Conservation (phyloP, 2,888 invertebrate genomes). For the Achlya flavicornis region DNA sequence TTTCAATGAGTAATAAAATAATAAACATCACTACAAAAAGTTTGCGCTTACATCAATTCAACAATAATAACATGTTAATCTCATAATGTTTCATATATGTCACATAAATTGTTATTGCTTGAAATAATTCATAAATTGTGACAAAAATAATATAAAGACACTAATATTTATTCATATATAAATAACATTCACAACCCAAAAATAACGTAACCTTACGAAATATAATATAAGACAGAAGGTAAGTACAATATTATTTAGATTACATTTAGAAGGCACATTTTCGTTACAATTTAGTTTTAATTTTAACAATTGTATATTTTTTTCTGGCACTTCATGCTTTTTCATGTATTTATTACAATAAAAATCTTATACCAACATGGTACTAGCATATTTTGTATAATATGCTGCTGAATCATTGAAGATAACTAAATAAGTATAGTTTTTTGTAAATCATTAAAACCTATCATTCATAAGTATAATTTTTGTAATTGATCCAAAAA, state of each 20-base stretch:
- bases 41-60: constrained; percentile 21
- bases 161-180: constrained; percentile 24
- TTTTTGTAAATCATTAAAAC: constrained; percentile 22
- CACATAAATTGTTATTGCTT: constrained; percentile 19
- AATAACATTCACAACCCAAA: constrained; percentile 63
- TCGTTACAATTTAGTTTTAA: constrained; percentile 21
- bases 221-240: neutral
- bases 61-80: constrained; percentile 37
- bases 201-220: constrained; percentile 19
- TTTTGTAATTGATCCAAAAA: constrained; percentile 6
- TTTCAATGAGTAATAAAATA: neutral
- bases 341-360: neutral
- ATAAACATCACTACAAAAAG: constrained; percentile 17
- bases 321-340: neutral
- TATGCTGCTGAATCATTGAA: neutral
- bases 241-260: constrained; percentile 15
- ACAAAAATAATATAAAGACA: constrained; percentile 37
- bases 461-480: neutral
- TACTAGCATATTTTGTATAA: neutral
- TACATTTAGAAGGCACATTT: constrained; percentile 39
- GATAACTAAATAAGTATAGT: neutral
- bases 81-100: constrained; percentile 32
- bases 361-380: constrained; percentile 1
- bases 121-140: constrained; percentile 40
- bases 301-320: constrained; percentile 13